Evolutionary conservation across 2,113 vertebrate species (phyloP).

Genomic region (Onychostruthus taczanowskii): DNA sequence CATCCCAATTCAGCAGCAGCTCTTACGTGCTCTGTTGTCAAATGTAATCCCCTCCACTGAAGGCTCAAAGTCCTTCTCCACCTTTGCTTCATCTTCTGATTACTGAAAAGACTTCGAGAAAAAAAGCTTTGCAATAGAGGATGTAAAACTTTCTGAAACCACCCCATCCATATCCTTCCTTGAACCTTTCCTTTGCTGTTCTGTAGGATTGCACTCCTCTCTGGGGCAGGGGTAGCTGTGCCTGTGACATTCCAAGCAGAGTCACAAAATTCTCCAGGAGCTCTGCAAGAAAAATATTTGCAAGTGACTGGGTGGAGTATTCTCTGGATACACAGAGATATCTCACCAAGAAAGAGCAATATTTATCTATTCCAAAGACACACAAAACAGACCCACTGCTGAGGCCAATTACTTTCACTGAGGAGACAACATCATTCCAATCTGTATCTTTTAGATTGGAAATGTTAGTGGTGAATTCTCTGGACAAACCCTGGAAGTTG

Average conservation of each 20-base stretch:
- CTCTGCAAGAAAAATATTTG: not conserved
- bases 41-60: not conserved
- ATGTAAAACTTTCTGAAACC: too few species aligned
- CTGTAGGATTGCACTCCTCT: not conserved
- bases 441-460: not conserved
- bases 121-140: too few species aligned
- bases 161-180: too few species aligned
- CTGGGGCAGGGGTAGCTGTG: not conserved
- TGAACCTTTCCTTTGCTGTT: too few species aligned
- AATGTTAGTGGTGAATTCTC: not conserved
- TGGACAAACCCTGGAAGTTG: conserved; percentile 1
- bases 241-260: not conserved
- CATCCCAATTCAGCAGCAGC: too few species aligned
- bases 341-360: not conserved
- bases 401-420: not conserved
- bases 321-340: not conserved
- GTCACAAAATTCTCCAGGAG: not conserved
- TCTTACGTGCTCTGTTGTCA: not conserved
- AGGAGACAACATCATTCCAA: not conserved
- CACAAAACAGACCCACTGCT: not conserved
- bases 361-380: not conserved
- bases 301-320: not conserved
- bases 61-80: not conserved
- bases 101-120: too few species aligned
- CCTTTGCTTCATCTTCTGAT: too few species aligned